A percentile compares a stretch with the other conserved stretches of the same genome.
Evolutionary conservation across 2,888 invertebrate genomes (phyloP).

Genomic region (Ochropacha duplaris): DNA sequence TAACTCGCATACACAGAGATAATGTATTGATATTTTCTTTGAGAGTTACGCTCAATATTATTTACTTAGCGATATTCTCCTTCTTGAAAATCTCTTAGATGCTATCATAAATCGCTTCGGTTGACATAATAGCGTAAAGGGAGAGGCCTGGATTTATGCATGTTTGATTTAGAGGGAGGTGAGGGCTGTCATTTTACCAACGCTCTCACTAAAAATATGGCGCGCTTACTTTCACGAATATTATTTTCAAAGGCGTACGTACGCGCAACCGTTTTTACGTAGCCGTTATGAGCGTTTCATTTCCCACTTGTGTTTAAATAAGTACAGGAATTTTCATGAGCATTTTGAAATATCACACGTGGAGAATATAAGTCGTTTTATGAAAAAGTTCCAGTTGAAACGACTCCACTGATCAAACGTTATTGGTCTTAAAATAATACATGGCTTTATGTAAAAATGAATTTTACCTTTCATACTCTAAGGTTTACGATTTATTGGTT

Average conservation of each 20-base stretch:
- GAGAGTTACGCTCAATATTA: constrained; percentile 60
- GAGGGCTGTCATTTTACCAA: constrained; percentile 58
- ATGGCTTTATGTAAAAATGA: constrained; percentile 32
- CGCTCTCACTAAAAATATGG: constrained; percentile 50
- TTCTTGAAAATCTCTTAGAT: constrained; percentile 75
- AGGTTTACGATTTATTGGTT: constrained; percentile 37
- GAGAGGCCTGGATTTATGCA: constrained; percentile 76
- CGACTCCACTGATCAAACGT: constrained; percentile 41
- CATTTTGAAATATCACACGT: constrained; percentile 27
- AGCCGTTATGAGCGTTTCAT: constrained; percentile 25
- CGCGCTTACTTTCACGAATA: constrained; percentile 43
- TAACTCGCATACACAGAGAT: constrained; percentile 27
- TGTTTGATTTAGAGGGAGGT: constrained; percentile 75
- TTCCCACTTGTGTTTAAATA: constrained; percentile 30
- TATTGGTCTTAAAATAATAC: constrained; percentile 42
- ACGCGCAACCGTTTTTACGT: constrained; percentile 24
- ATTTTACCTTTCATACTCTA: constrained; percentile 36
- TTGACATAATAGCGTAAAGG: constrained; percentile 80
- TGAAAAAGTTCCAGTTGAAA: constrained; percentile 23
- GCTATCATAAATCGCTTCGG: constrained; percentile 78
- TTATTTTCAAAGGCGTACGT: constrained; percentile 39
- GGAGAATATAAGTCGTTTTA: constrained; percentile 23
- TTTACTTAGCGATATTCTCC: constrained; percentile 67
- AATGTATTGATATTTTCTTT: constrained; percentile 41
- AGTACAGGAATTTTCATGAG: constrained; percentile 33